These are phyloP conservation scores for Calliopum simillimum DNA, from an alignment of 2,888 invertebrate genomes.

Conservation along the genomic window DNA sequence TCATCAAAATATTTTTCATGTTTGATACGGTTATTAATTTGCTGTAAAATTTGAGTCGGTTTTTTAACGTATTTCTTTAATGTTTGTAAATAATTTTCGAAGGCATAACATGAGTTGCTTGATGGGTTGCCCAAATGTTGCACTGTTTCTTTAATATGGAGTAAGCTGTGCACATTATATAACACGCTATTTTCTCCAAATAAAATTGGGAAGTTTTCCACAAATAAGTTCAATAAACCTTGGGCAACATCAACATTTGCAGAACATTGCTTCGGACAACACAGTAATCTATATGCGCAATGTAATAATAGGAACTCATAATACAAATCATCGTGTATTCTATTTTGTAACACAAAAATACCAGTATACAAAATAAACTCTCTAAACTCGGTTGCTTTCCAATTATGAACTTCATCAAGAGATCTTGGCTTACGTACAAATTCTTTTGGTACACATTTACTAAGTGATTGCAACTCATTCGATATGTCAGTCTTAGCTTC, in stretches of 20 bases:
- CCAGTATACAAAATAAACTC: background rate
- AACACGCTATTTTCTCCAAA: conserved; percentile 13
- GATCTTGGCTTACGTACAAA: background rate
- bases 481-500: background rate
- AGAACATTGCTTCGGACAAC: background rate
- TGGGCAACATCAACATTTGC: background rate
- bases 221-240: conserved; percentile 1
- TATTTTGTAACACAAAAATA: background rate
- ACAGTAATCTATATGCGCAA: background rate
- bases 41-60: conserved; percentile 5
- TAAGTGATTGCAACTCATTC: background rate
- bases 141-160: conserved; percentile 10
- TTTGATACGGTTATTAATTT: background rate
- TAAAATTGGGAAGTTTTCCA: conserved; percentile 10
- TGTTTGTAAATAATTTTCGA: too few species aligned
- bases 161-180: conserved; percentile 8
- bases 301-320: background rate
- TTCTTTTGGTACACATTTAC: background rate
- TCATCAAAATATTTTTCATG: background rate
- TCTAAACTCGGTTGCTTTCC: background rate
- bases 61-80: too few species aligned
- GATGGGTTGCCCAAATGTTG: background rate
- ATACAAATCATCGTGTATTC: background rate
- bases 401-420: background rate
- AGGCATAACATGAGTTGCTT: background rate